Percentiles rank a stretch among this genome's conserved stretches.
Conservation (phyloP, 1,140 invertebrate genomes). For the Drosophila burlai region DNA sequence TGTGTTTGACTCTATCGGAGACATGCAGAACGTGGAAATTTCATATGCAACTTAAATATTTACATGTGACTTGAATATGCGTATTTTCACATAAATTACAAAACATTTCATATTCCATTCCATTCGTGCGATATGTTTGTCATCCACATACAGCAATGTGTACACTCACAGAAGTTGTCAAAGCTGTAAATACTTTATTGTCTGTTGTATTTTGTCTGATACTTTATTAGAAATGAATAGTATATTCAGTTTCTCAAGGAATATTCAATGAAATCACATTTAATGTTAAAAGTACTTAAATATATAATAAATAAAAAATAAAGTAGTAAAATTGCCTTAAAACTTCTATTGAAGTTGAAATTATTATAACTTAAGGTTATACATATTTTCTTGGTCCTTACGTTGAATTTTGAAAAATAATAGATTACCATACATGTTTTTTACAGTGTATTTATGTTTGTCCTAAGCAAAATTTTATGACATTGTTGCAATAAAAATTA, state of each 20-base stretch:
- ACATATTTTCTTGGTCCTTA: background rate
- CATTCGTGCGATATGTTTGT: constrained; percentile 67
- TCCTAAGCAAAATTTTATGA: constrained; percentile 61
- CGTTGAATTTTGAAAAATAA: background rate
- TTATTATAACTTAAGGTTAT: no score
- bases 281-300: no score
- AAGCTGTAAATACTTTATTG: background rate
- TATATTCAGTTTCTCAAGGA: background rate
- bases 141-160: constrained; percentile 18
- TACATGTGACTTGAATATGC: constrained; percentile 80
- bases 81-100: constrained; percentile 79
- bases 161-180: background rate
- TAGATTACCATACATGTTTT: background rate
- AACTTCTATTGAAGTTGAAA: no score
- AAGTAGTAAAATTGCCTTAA: no score
- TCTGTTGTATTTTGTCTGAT: background rate
- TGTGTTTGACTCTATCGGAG: constrained; percentile 63
- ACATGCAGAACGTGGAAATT: constrained; percentile 71
- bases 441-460: constrained; percentile 13
- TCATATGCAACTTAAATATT: constrained; percentile 80
- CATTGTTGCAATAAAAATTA: constrained; percentile 80
- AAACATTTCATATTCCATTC: constrained; percentile 63
- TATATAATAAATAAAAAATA: no score
- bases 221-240: background rate
- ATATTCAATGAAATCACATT: background rate